These are phyloP conservation scores for Icerya purchasi DNA, from an alignment of 2,888 invertebrate species.

Conservation along the genomic window DNA sequence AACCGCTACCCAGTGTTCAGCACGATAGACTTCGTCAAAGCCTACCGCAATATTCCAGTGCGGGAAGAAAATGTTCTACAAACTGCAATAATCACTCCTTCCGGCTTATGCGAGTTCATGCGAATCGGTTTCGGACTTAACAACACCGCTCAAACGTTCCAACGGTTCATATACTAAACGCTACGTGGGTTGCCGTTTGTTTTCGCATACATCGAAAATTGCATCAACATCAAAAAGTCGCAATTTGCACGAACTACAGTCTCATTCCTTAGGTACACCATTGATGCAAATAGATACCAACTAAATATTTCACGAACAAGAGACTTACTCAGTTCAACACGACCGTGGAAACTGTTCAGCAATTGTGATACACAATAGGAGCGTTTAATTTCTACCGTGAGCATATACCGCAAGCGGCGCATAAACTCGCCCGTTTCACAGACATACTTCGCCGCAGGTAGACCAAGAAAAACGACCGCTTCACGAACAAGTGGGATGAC, in stretches of 20 bases:
- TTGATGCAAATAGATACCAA: constrained; percentile 19
- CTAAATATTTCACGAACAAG: constrained; percentile 22
- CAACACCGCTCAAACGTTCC: constrained; percentile 19
- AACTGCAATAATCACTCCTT: constrained; percentile 21
- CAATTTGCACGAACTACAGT: constrained; percentile 18
- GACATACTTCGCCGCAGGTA: not conserved
- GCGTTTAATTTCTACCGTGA: constrained; percentile 14
- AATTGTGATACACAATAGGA: constrained; percentile 13
- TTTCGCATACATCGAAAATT: constrained; percentile 19
- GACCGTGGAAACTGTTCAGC: constrained; percentile 11
- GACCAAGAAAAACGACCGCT: no score
- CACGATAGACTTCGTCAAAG: constrained; percentile 22
- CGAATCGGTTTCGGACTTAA: constrained; percentile 18
- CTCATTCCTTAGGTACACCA: constrained; percentile 20
- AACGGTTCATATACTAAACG: constrained; percentile 19
- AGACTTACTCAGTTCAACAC: constrained; percentile 19
- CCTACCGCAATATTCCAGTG: constrained; percentile 25
- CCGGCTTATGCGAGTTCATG: constrained; percentile 22
- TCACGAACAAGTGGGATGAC: constrained; percentile 17
- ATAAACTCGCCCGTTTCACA: constrained; percentile 11
- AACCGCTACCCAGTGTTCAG: constrained; percentile 23
- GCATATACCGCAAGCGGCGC: no score
- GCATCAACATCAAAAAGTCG: constrained; percentile 22
- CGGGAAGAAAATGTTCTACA: constrained; percentile 14
- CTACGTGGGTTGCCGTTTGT: constrained; percentile 16